Percentiles rank a stretch among this genome's conserved stretches.
phyloP scores from a whole-genome alignment of 2,888 invertebrate species.

The Pseudanteris insignis region DNA sequence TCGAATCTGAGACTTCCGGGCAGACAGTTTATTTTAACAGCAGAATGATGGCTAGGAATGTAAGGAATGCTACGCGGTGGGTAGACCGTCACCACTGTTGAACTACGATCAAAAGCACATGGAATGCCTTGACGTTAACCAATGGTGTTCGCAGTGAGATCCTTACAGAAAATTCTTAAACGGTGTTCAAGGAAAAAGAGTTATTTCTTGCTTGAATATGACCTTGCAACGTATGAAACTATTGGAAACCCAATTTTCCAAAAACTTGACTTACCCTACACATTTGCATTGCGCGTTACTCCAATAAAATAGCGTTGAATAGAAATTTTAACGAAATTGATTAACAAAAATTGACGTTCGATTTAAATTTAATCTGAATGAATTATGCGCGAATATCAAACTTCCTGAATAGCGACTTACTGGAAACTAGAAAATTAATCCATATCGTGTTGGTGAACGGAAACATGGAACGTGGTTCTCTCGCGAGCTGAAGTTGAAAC shows the following conservation, averaged over 20 bases:
- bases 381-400: slow-evolving; percentile 44
- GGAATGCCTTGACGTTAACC: slow-evolving; percentile 50
- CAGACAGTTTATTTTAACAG: no score
- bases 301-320: no score
- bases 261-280: no score
- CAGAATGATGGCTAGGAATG: slow-evolving; percentile 1
- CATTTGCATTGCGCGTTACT: no score
- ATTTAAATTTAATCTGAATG: slow-evolving; percentile 34
- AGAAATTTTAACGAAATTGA: no score
- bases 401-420: slow-evolving; percentile 56
- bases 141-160: slow-evolving; percentile 18
- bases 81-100: slow-evolving; percentile 46
- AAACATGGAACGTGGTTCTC: slow-evolving; percentile 42
- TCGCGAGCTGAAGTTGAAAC: slow-evolving; percentile 50
- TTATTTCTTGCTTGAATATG: slow-evolving; percentile 6
- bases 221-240: not conserved
- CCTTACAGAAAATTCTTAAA: slow-evolving; percentile 19
- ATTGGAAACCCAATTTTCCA: no score
- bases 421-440: slow-evolving; percentile 59
- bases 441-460: slow-evolving; percentile 50
- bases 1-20: no score
- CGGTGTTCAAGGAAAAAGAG: slow-evolving; percentile 11
- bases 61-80: slow-evolving; percentile 10
- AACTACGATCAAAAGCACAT: slow-evolving; percentile 46
- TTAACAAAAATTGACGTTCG: slow-evolving; percentile 29